Percentiles rank a stretch among this genome's conserved stretches.
These are phyloP conservation scores for Herminia tarsipennalis DNA, from an alignment of 2,888 invertebrate species.

Conservation along the genomic window DNA sequence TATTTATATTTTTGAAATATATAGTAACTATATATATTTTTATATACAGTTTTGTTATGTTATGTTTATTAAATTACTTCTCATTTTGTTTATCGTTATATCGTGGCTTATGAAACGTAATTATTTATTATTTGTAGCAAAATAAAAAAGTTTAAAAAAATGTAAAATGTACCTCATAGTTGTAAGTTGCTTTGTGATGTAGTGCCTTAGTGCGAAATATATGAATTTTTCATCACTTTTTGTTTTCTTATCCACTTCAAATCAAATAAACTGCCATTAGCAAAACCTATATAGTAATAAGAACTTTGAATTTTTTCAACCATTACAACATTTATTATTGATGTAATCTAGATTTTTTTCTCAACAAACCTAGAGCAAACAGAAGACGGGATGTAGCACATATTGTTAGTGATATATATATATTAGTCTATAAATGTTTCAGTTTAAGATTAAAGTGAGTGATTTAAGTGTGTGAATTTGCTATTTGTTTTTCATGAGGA, in stretches of 20 bases:
- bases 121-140: conserved; percentile 56
- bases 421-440: no score
- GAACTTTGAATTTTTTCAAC: no score
- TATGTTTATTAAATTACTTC: conserved; percentile 15
- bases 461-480: no score
- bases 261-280: no score
- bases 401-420: no score
- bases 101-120: conserved; percentile 22
- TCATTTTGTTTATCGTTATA: conserved; percentile 7
- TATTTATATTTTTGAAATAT: background rate
- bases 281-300: no score
- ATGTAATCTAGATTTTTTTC: no score
- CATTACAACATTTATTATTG: no score
- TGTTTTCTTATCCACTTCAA: background rate
- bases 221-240: conserved; percentile 13
- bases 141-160: conserved; percentile 55
- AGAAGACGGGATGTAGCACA: no score
- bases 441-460: no score
- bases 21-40: background rate
- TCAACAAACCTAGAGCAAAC: no score
- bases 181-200: conserved; percentile 43
- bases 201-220: conserved; percentile 44
- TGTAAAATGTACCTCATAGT: conserved; percentile 38
- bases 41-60: background rate
- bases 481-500: no score